phyloP scores from a whole-genome alignment of 2,797 vertebrate species.

The Champsocephalus gunnari region DNA sequence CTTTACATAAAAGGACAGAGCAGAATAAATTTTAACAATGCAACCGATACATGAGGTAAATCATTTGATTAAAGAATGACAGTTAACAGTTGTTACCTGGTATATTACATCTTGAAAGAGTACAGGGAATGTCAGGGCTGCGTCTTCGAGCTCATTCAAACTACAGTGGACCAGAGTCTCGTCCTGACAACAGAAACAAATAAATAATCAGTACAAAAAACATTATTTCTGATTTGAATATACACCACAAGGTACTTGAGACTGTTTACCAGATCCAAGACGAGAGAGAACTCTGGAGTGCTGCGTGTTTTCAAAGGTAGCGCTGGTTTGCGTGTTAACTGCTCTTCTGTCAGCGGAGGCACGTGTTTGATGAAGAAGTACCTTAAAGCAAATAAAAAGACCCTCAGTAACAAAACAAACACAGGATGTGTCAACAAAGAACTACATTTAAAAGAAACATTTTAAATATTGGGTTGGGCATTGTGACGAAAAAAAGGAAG shows the following conservation, averaged over 20 bases:
- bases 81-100: conserved; percentile 86
- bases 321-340: conserved; percentile 97
- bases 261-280: conserved; percentile 93
- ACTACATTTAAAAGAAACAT: background rate
- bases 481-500: background rate
- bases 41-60: conserved; percentile 75
- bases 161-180: conserved; percentile 99
- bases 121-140: conserved; percentile 98
- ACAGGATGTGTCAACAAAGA: background rate
- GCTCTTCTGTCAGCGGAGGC: conserved; percentile 97
- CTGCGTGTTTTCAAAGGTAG: conserved; percentile 99
- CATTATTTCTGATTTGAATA: background rate
- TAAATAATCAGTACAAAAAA: background rate
- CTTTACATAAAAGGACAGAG: conserved; percentile 85
- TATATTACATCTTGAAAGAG: conserved; percentile 99
- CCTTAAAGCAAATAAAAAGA: conserved; percentile 76
- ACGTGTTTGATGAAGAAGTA: conserved; percentile 99
- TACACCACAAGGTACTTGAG: background rate
- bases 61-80: conserved; percentile 76
- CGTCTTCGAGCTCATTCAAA: conserved; percentile 97
- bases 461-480: background rate
- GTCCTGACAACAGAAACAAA: conserved; percentile 83
- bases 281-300: conserved; percentile 98
- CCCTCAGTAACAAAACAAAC: background rate
- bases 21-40: conserved; percentile 48